These are phyloP conservation scores for Blera fallax DNA, from an alignment of 2,888 invertebrate genomes.

Conservation along the genomic window DNA sequence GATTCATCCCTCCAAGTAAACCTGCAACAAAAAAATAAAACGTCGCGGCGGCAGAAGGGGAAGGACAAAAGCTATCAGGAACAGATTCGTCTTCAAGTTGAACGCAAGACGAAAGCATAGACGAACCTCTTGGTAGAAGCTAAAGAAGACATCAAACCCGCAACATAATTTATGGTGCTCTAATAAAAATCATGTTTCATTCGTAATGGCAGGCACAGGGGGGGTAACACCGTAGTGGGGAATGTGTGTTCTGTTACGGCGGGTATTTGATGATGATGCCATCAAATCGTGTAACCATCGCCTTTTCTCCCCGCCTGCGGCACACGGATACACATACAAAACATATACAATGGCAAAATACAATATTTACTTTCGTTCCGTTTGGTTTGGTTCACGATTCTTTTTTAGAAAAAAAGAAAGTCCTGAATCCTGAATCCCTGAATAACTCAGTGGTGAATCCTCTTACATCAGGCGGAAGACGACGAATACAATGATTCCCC, in stretches of 20 bases:
- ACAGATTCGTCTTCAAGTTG: slow-evolving; percentile 32
- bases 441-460: slow-evolving; percentile 45
- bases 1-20: slow-evolving; percentile 2
- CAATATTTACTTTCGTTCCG: slow-evolving; percentile 71
- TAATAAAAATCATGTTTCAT: slow-evolving; percentile 72
- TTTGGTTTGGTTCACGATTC: slow-evolving; percentile 67
- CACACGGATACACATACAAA: not conserved
- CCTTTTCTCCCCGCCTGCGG: not conserved
- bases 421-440: slow-evolving; percentile 56
- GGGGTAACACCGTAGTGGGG: slow-evolving; percentile 23
- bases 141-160: slow-evolving; percentile 61
- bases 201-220: slow-evolving; percentile 61
- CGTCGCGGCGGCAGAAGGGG: too few species aligned
- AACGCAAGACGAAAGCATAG: not conserved
- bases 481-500: slow-evolving; percentile 36
- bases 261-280: slow-evolving; percentile 64
- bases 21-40: not conserved
- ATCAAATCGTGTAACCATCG: slow-evolving; percentile 63
- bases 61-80: slow-evolving; percentile 38
- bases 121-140: not conserved
- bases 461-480: slow-evolving; percentile 20
- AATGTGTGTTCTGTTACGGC: slow-evolving; percentile 7
- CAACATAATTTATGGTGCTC: slow-evolving; percentile 70
- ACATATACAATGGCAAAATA: slow-evolving; percentile 53
- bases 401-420: not conserved